phyloP scores from a whole-genome alignment of 2,113 vertebrate genomes.

The Leptodactylus fuscus region DNA sequence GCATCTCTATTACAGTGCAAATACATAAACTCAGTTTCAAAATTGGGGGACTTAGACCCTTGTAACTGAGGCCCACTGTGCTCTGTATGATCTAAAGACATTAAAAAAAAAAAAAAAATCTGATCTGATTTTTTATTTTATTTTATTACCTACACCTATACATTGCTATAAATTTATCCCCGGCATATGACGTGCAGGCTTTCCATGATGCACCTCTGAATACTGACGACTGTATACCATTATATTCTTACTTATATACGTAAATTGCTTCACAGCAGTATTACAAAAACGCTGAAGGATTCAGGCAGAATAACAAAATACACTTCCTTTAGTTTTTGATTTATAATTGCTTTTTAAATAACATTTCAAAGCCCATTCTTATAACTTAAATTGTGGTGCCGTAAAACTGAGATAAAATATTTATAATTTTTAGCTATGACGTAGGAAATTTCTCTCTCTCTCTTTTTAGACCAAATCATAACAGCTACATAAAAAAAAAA shows the following conservation, averaged over 20 bases:
- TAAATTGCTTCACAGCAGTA: conserved; percentile 79
- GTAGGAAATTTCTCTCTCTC: conserved; percentile 73
- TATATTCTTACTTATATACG: conserved; percentile 70
- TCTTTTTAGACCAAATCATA: conserved; percentile 77
- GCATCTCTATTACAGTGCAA: not conserved
- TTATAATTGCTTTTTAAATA: conserved; percentile 80
- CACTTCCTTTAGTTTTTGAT: conserved; percentile 67
- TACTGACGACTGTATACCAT: conserved; percentile 67
- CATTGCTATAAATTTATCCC: conserved; percentile 65
- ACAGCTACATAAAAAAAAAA: conserved; percentile 74
- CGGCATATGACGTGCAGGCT: conserved; percentile 61
- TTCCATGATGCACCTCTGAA: conserved; percentile 71
- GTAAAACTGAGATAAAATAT: conserved; percentile 75
- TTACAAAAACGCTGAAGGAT: conserved; percentile 70
- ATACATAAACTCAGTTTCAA: not conserved
- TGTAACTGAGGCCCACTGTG: not conserved
- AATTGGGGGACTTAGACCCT: not conserved
- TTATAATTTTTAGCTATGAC: conserved; percentile 75
- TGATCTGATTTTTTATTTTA: not conserved
- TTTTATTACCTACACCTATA: not conserved
- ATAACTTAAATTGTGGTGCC: conserved; percentile 79
- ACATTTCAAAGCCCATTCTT: conserved; percentile 74
- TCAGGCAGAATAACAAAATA: conserved; percentile 74
- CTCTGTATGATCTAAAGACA: not conserved
- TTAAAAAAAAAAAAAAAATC: not conserved